Evolutionary conservation across 2,797 vertebrate genomes (phyloP).

Genomic region (Poecile montanus): DNA sequence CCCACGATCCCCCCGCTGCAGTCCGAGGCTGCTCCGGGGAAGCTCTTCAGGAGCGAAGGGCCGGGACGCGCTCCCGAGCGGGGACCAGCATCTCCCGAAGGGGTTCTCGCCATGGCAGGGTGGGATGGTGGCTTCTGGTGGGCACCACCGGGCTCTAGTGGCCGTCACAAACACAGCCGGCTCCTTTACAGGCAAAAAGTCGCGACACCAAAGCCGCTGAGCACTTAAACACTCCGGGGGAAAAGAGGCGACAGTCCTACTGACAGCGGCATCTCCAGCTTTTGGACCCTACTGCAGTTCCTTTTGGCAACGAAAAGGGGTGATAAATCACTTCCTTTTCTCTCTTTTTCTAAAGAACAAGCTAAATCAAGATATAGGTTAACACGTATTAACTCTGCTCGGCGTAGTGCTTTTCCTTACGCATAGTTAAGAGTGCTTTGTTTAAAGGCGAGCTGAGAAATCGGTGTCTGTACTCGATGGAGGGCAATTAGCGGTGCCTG

Average conservation of each 20-base stretch:
- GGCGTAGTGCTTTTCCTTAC: not conserved
- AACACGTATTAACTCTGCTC: not conserved
- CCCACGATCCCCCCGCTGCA: not conserved
- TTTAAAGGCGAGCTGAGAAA: constrained; percentile 16
- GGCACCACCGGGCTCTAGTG: not conserved
- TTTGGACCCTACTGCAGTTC: not conserved
- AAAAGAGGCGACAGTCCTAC: not conserved
- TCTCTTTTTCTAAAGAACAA: not conserved
- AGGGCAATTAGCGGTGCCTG: not conserved
- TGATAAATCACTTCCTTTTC: not conserved
- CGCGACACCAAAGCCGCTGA: not conserved
- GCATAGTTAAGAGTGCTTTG: constrained; percentile 48
- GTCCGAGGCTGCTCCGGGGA: not conserved
- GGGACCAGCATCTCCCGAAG: not conserved
- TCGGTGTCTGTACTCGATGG: not conserved
- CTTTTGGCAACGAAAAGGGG: not conserved
- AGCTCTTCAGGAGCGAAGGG: not conserved
- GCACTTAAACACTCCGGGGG: not conserved
- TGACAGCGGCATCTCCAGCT: not conserved
- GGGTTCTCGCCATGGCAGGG: not conserved
- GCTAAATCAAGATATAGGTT: not conserved
- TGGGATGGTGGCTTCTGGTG: not conserved
- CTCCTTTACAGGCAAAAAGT: not conserved
- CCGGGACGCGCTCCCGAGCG: not conserved
- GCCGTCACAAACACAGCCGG: not conserved